phyloP scores from a whole-genome alignment of 2,797 vertebrate genomes.

The Ceryle rudis region DNA sequence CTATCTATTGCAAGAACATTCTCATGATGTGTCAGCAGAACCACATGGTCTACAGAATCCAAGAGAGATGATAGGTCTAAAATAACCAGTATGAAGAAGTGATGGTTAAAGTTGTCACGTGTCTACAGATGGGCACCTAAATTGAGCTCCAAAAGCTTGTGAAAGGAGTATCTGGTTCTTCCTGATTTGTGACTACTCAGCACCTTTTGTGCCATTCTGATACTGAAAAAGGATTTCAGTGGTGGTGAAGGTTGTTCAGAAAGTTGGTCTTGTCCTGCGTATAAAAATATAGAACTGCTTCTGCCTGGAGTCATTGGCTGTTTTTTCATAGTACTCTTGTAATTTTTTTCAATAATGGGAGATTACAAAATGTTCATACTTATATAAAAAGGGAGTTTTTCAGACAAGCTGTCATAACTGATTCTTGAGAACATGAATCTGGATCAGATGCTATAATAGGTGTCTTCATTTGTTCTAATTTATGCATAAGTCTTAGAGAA shows the following conservation, averaged over 20 bases:
- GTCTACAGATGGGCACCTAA: background rate
- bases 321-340: background rate
- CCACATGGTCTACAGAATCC: slow-evolving; percentile 15
- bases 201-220: background rate
- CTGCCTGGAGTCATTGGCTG: background rate
- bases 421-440: background rate
- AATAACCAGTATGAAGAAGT: slow-evolving; percentile 16
- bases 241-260: background rate
- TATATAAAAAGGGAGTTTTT: background rate
- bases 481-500: background rate
- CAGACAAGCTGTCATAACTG: background rate
- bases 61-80: slow-evolving; percentile 43
- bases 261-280: background rate
- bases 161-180: background rate
- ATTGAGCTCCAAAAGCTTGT: background rate
- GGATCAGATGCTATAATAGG: background rate
- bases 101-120: slow-evolving; percentile 12
- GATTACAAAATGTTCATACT: background rate
- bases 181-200: background rate
- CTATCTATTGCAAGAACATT: slow-evolving; percentile 49
- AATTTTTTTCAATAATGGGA: background rate
- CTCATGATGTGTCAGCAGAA: slow-evolving; percentile 41
- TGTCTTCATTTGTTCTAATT: background rate
- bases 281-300: background rate
- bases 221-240: background rate